These are phyloP conservation scores for Cheilosia grossa DNA, from an alignment of 2,888 invertebrate species.

Conservation along the genomic window DNA sequence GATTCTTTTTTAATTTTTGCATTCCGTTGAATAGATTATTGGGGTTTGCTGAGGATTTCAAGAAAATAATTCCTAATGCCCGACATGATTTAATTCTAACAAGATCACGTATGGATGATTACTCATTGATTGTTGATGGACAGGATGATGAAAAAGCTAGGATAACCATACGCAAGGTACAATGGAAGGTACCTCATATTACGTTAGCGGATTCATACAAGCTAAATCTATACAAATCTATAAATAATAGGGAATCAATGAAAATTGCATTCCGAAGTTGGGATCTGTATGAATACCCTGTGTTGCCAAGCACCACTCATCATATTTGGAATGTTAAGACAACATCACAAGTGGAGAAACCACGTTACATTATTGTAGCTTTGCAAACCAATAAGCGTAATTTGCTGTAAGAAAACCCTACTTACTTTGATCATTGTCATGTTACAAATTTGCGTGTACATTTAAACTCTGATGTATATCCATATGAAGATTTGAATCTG, in stretches of 20 bases:
- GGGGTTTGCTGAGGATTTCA: constrained; percentile 80
- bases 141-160: constrained; percentile 1
- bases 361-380: constrained; percentile 79
- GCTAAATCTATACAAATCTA: constrained; percentile 45
- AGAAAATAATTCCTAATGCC: constrained; percentile 79
- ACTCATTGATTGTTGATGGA: too few relatives aligned
- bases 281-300: constrained; percentile 61
- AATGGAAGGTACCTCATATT: constrained; percentile 53
- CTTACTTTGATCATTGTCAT: too few relatives aligned
- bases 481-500: too few relatives aligned
- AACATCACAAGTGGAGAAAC: constrained; percentile 79
- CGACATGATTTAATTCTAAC: constrained; percentile 80
- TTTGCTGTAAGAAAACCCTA: too few relatives aligned
- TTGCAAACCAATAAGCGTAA: constrained; percentile 78
- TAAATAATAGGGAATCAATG: constrained; percentile 35
- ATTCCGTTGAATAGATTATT: constrained; percentile 77
- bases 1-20: constrained; percentile 77
- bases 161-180: constrained; percentile 17
- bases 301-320: constrained; percentile 76
- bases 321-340: constrained; percentile 80
- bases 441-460: too few relatives aligned
- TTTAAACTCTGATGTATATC: too few relatives aligned
- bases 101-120: neutral
- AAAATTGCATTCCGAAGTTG: constrained; percentile 53
- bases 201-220: constrained; percentile 28